Percentiles rank a stretch among this genome's conserved stretches.
Evolutionary conservation across 2,888 invertebrate genomes (phyloP).

Genomic region (Chloromyia formosa): DNA sequence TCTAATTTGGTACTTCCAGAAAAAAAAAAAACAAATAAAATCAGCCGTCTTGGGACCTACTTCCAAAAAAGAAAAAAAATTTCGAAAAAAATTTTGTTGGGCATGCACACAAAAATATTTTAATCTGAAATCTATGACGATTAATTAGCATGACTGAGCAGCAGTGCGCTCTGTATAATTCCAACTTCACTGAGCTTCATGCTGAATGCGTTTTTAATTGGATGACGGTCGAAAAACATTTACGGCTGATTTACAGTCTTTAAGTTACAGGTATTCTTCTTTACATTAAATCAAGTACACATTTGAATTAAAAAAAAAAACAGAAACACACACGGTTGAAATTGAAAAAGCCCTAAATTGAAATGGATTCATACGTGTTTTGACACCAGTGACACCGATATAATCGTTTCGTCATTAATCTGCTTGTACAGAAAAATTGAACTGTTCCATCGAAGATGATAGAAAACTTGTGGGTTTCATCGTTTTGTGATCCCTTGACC

Average conservation of each 20-base stretch:
- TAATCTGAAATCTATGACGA: slow-evolving; percentile 20
- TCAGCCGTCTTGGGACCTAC: not conserved
- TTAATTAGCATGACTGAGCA: slow-evolving; percentile 22
- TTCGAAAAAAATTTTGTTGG: not conserved
- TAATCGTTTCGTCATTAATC: slow-evolving; percentile 20
- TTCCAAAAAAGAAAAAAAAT: not conserved
- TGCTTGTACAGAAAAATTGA: slow-evolving; percentile 15
- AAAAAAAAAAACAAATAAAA: too few species aligned
- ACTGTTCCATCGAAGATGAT: slow-evolving; percentile 21
- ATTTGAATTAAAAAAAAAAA: not conserved
- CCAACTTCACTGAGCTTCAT: not conserved
- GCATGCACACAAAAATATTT: not conserved
- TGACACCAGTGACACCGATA: slow-evolving; percentile 23
- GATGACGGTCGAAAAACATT: slow-evolving; percentile 5
- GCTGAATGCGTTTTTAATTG: slow-evolving; percentile 22
- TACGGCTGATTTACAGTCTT: slow-evolving; percentile 23
- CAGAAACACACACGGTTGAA: not conserved
- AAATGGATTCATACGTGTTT: slow-evolving; percentile 5
- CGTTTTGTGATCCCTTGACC: slow-evolving; percentile 16
- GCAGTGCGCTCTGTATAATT: not conserved
- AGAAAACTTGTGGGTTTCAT: not conserved
- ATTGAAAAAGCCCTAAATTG: not conserved
- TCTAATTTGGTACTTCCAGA: not conserved
- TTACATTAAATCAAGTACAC: not conserved
- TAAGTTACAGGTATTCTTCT: not conserved